Evolutionary conservation across 2,113 vertebrate species (phyloP).

Genomic region (Plestiodon gilberti): DNA sequence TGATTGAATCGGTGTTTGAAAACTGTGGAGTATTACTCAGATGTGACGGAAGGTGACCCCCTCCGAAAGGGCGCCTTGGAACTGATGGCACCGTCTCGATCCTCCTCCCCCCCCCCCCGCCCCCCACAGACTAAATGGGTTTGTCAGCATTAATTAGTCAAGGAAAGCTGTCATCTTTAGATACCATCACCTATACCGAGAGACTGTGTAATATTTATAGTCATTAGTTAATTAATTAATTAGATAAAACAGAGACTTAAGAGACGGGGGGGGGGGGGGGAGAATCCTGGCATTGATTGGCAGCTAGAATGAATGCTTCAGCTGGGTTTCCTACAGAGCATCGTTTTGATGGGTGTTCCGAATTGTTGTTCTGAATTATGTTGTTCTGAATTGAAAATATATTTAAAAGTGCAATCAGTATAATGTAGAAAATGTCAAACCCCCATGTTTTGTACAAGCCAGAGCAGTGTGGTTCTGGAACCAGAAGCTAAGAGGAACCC

Average conservation of each 20-base stretch:
- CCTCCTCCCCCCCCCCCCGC: no score
- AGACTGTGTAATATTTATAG: conserved; percentile 4
- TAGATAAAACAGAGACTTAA: not conserved
- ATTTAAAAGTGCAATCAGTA: not conserved
- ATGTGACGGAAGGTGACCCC: not conserved
- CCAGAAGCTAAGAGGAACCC: no score
- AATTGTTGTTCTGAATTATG: not conserved
- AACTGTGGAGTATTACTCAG: not conserved
- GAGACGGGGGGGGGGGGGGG: not conserved
- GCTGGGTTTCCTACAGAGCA: not conserved
- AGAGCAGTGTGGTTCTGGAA: no score
- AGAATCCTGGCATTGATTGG: not conserved
- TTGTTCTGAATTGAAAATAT: not conserved
- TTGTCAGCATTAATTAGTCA: conserved; percentile 4
- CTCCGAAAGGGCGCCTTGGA: no score
- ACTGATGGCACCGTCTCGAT: no score
- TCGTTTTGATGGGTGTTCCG: not conserved
- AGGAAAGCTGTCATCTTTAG: conserved; percentile 12
- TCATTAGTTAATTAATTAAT: conserved; percentile 39
- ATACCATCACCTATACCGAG: conserved; percentile 11
- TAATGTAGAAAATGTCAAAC: no score
- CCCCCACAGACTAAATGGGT: not conserved
- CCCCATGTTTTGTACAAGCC: no score
- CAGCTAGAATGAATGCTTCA: not conserved
- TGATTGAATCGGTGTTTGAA: not conserved